A percentile compares a stretch with the other conserved stretches of the same genome.
Evolutionary conservation across 2,797 vertebrate genomes (phyloP).

Genomic region (Sandelia bainsii): DNA sequence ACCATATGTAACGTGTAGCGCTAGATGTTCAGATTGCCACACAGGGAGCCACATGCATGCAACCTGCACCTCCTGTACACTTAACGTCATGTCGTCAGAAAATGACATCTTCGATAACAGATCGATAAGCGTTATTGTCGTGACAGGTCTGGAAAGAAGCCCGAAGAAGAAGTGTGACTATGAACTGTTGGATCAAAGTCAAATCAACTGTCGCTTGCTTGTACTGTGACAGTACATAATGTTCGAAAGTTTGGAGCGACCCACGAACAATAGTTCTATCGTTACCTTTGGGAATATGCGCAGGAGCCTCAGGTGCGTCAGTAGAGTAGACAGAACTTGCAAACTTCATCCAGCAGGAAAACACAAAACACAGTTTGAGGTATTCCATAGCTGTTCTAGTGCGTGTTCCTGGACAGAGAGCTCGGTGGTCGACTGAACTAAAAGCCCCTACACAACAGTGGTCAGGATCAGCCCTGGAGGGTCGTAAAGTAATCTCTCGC

Average conservation of each 20-base stretch:
- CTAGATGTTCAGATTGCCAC: conserved; percentile 16
- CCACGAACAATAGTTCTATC: not conserved
- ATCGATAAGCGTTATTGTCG: not conserved
- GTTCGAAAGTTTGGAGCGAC: not conserved
- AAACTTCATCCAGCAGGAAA: conserved; percentile 70
- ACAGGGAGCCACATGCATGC: conserved; percentile 24
- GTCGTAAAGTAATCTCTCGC: conserved; percentile 61
- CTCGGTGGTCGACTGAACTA: conserved; percentile 18
- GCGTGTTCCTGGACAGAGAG: conserved; percentile 36
- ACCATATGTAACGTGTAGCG: conserved; percentile 13
- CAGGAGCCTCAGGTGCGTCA: conserved; percentile 55
- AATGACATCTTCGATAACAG: not conserved
- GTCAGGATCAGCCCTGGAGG: conserved; percentile 46
- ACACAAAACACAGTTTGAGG: conserved; percentile 64
- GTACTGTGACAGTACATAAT: not conserved
- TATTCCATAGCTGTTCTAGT: conserved; percentile 74
- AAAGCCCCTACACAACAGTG: conserved; percentile 37
- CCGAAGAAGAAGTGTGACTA: not conserved
- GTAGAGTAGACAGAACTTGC: conserved; percentile 47
- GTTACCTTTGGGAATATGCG: conserved; percentile 78
- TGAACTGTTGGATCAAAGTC: not conserved
- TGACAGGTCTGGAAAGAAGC: not conserved
- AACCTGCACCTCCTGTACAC: conserved; percentile 17
- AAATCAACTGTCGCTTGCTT: not conserved
- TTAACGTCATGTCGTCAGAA: conserved; percentile 16